Conservation (phyloP, 2,888 invertebrate genomes). For the Archips xylosteana region DNA sequence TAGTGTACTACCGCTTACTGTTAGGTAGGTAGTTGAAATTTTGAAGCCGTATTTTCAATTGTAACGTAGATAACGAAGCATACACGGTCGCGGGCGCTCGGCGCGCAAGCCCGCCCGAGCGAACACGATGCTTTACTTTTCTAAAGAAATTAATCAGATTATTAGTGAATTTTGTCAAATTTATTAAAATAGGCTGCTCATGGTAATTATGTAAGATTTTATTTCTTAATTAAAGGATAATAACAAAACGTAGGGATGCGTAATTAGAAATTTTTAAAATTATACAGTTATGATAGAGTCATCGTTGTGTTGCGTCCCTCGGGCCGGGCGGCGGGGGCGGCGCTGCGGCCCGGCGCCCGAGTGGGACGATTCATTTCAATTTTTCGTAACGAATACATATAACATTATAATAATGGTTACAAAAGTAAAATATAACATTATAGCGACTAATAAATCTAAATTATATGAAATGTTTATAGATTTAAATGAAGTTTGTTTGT, state of each 20-base stretch:
- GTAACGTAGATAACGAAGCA: slow-evolving; percentile 81
- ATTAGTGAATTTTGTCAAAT: slow-evolving; percentile 82
- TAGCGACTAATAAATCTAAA: slow-evolving; percentile 85
- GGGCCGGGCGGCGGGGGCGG: slow-evolving; percentile 58
- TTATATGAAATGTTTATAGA: slow-evolving; percentile 86
- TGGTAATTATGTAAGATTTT: slow-evolving; percentile 84
- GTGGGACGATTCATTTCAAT: slow-evolving; percentile 72
- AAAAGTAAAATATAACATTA: slow-evolving; percentile 86
- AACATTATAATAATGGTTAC: slow-evolving; percentile 85
- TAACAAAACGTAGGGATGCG: slow-evolving; percentile 85
- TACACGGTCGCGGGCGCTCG: slow-evolving; percentile 75
- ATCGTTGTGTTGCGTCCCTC: slow-evolving; percentile 72
- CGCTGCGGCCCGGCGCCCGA: slow-evolving; percentile 52
- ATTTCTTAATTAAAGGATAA: slow-evolving; percentile 85
- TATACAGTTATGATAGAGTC: slow-evolving; percentile 84
- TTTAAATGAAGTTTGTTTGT: slow-evolving; percentile 82
- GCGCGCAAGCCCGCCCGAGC: slow-evolving; percentile 39
- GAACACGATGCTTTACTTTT: slow-evolving; percentile 80
- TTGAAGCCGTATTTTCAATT: slow-evolving; percentile 83
- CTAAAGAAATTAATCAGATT: slow-evolving; percentile 77
- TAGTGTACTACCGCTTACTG: slow-evolving; percentile 85
- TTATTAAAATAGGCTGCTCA: slow-evolving; percentile 85
- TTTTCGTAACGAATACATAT: slow-evolving; percentile 85
- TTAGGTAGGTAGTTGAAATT: slow-evolving; percentile 86
- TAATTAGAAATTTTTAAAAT: slow-evolving; percentile 86